phyloP scores from a whole-genome alignment of 2,113 vertebrate genomes.

The Excalfactoria chinensis region DNA sequence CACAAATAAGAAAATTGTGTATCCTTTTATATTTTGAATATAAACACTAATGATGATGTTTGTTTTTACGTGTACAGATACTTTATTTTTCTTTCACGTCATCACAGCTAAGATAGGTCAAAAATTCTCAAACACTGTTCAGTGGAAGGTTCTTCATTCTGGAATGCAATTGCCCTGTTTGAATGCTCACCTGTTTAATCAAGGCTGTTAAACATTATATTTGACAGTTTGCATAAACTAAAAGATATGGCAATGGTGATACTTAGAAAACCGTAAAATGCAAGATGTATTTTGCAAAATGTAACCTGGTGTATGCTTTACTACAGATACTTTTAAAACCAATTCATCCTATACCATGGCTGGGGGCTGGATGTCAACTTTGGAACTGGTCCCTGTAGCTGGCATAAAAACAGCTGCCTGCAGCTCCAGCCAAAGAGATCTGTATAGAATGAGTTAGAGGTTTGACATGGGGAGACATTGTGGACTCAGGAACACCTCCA shows the following conservation, averaged over 20 bases:
- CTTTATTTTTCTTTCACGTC: not conserved
- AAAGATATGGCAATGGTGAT: not conserved
- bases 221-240: not conserved
- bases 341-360: not conserved
- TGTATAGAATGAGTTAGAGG: not conserved
- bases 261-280: not conserved
- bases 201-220: not conserved
- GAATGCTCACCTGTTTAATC: not conserved
- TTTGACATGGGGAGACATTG: not conserved
- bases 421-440: not conserved
- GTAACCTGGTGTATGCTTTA: not conserved
- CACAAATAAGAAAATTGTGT: not conserved
- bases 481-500: not conserved
- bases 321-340: not conserved
- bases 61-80: not conserved
- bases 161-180: not conserved
- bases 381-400: not conserved
- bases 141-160: not conserved
- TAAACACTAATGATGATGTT: not conserved
- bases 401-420: not conserved
- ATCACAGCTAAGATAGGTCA: not conserved
- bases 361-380: not conserved
- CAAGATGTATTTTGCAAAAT: not conserved
- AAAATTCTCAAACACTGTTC: not conserved
- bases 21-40: not conserved